Evolutionary conservation across 2,113 vertebrate genomes (phyloP).

Genomic region (Calcarius ornatus): DNA sequence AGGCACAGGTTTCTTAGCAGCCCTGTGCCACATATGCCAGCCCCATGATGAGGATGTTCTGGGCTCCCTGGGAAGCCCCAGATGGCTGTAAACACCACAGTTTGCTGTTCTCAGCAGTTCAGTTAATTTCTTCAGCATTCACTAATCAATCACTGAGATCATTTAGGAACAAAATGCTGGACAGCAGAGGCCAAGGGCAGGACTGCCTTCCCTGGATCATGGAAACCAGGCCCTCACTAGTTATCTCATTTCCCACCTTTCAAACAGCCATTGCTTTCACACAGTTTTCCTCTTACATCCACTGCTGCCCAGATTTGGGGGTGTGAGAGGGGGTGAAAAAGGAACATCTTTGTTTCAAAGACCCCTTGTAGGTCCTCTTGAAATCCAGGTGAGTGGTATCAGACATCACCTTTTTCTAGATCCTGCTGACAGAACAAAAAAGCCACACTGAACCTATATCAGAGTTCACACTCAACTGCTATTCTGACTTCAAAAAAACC

Average conservation of each 20-base stretch:
- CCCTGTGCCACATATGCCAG: not conserved
- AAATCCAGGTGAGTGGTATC: not conserved
- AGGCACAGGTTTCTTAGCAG: not conserved
- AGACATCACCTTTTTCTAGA: not conserved
- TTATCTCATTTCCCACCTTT: not conserved
- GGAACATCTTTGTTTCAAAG: not conserved
- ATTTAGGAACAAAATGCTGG: not conserved
- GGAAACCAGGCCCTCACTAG: not conserved
- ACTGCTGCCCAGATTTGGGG: not conserved
- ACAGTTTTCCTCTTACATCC: not conserved
- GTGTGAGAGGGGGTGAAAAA: not conserved
- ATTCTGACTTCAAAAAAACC: not conserved
- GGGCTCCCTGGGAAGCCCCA: not conserved
- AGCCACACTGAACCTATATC: not conserved
- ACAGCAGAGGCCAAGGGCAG: not conserved
- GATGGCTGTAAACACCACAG: not conserved
- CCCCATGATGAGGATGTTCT: not conserved
- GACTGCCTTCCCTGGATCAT: not conserved
- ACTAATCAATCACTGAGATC: rapidly evolving
- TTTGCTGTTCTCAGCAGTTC: rapidly evolving
- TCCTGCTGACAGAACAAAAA: not conserved
- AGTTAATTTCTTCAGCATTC: not conserved
- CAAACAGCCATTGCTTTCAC: not conserved
- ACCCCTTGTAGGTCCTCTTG: not conserved
- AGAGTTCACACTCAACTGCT: not conserved